Evolutionary conservation across 37 sponge, comb jelly and placozoan genomes (phyloP), one percentile per base, ranked within the genome.

Genomic region (Geodia barretti): DNA sequence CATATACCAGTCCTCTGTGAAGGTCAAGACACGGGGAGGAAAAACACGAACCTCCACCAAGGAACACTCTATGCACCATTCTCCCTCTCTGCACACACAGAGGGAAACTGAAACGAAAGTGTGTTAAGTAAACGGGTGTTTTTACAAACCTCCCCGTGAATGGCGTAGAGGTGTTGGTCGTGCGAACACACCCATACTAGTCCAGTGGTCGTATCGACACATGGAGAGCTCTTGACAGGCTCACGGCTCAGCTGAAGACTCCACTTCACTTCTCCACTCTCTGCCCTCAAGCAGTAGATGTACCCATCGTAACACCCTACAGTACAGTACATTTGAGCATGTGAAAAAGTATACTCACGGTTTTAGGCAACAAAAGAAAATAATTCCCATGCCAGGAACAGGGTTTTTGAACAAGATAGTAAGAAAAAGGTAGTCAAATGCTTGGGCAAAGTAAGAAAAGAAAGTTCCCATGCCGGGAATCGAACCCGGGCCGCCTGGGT

Each of bases 401-500:
- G 11, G n/a, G n/a, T n/a, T n/a, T n/a, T n/a, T n/a, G n/a, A n/a
- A n/a, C n/a, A n/a, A 47, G 54, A 14, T 17, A 47, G 14, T 17
- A 47, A 47, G 54, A 17, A 47, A 47, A 47, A 47, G 14, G 54
- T 7, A 47, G 54, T 47, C 11, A 47, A 14, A 47, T 47, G 14
- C 7, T 47, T 47, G 14, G 14, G 63, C 29, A 73, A 31, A 79
- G 65, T 36, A 79, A 74, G 74, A 75, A 86, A 75, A 76, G 32
- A 41, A 28, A 8, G 26, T 80, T 87, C 87, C 81, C 87, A 87
- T 73, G 64, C 90, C 90, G 90, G 90, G 90, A 90, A 75, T 90
- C 72, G 90, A 90, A 90, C 90, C 90, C 90, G 90, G 90, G 90
- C 90, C 90, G 84, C 85, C 90, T 90, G 90, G 90, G 90, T 90